Conservation (phyloP, 2,888 invertebrate species). For the Balanococcus diminutus region DNA sequence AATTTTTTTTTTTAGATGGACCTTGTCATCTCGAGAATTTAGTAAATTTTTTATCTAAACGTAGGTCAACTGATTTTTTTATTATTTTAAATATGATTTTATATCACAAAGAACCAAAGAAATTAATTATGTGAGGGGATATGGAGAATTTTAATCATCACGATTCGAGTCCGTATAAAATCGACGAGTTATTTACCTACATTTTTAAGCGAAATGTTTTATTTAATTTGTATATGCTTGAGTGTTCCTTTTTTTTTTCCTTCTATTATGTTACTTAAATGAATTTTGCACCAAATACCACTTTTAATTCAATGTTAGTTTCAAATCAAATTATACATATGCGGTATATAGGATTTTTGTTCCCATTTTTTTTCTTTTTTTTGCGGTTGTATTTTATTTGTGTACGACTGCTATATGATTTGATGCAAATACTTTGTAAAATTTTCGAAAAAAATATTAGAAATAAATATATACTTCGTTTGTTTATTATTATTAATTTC, state of each 20-base stretch:
- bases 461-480: background rate
- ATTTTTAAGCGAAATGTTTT: conserved; percentile 15
- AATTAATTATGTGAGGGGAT: background rate
- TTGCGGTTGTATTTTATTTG: background rate
- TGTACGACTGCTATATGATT: background rate
- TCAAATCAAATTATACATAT: conserved; percentile 42
- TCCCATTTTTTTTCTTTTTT: background rate
- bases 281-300: conserved; percentile 39
- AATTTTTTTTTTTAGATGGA: too few relatives aligned
- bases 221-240: conserved; percentile 29
- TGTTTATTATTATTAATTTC: conserved; percentile 1
- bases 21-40: background rate
- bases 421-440: background rate
- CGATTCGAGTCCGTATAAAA: background rate
- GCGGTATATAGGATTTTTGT: conserved; percentile 29
- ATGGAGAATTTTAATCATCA: background rate
- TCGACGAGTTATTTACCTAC: conserved; percentile 6
- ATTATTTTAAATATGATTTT: background rate
- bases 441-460: conserved; percentile 2
- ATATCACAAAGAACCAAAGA: background rate
- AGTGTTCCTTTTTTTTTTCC: conserved; percentile 37
- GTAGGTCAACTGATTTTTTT: too few relatives aligned
- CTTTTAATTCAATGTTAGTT: conserved; percentile 38
- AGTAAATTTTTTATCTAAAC: background rate
- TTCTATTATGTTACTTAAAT: conserved; percentile 30